Base-by-base conservation (phyloP, 2,113 vertebrate genomes). In the Cochlearius cochlearius region DNA sequence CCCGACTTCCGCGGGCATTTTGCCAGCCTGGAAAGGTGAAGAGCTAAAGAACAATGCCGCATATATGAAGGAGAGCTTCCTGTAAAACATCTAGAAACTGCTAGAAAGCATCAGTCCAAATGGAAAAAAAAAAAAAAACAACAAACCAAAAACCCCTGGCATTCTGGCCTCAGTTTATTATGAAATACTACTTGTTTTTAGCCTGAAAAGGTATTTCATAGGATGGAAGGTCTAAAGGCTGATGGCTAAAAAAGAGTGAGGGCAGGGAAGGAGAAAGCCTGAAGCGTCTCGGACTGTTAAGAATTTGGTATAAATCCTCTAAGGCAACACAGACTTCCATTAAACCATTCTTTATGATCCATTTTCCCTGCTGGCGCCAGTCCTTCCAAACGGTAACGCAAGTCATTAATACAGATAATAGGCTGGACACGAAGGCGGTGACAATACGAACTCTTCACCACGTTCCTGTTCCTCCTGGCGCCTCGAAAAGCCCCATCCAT, bases 391-490 rank as follows among this genome's bases (percentile, higher is more conserved):
- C 5, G 1, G 3, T 14, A 59, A 25, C 1, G 1, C 12, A 15
- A 13, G 27, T 58, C 52, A 38, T 15, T 29, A 64, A 14, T 2
- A 23, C 2, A 62, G 29, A 27, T 3, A 71, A 8, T 0, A 17
- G 0, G 12, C 0, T 22, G 26, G 43, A 62, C n/a, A 8, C 0
- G 9, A 52, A 75, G 11, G 15, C 0, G 2, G 66, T 43, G 55
- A n/a, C 43, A 41, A 7, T 0, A 12, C 0, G 12, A 76, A 30
- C 17, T 52, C 39, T 16, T 19, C 22, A 2, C 52, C 0, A 19
- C 5, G 0, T 10, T 81, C 52, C 43, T 8, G 18, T 19, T 49
- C 71, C 75, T 45, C 27, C 26, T 0, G 41, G 62, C 15, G 2
- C 5, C 69, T 2, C 80, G 21, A 20, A 10, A 18, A 17, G 1